These are phyloP conservation scores for Palythoa heliodiscus DNA, from an alignment of 92 coral and sea anemone species.

Conservation along the genomic window DNA sequence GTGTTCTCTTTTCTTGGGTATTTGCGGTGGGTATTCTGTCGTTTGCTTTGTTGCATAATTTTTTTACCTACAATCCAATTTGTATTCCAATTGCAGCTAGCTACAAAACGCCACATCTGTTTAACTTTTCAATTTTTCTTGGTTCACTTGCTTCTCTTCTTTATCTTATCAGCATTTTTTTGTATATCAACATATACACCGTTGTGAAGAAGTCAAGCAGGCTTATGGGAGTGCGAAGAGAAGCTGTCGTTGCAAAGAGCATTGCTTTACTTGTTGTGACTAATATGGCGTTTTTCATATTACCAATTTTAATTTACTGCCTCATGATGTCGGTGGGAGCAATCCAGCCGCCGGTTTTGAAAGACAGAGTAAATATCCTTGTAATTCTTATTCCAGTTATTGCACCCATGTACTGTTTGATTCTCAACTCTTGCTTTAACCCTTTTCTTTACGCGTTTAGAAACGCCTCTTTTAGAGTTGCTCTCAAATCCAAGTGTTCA, in stretches of 20 bases:
- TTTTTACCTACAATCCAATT: constrained; percentile 17
- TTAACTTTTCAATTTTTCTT: constrained; percentile 25
- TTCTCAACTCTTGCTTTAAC: constrained; percentile 21
- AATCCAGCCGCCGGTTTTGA: not conserved
- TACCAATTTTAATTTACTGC: constrained; percentile 11
- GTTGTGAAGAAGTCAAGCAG: constrained; percentile 29
- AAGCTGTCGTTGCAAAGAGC: constrained; percentile 4
- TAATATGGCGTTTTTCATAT: constrained; percentile 27
- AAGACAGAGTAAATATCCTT: not conserved
- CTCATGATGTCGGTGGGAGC: not conserved
- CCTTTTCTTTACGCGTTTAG: constrained; percentile 39
- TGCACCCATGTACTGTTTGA: constrained; percentile 19
- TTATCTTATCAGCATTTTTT: constrained; percentile 2
- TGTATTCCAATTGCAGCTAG: constrained; percentile 23
- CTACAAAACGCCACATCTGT: not conserved
- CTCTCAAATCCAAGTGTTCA: constrained; percentile 5
- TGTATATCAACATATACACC: constrained; percentile 17
- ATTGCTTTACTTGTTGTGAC: constrained; percentile 28
- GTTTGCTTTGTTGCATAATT: not conserved
- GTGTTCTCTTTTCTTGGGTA: constrained; percentile 11
- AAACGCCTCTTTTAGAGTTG: constrained; percentile 14
- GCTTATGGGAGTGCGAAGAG: constrained; percentile 27
- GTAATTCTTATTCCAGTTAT: constrained; percentile 22
- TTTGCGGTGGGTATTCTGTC: not conserved
- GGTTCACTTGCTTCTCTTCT: not conserved